Percentiles rank a stretch among this genome's conserved stretches.
Conservation (phyloP, 2,113 vertebrate genomes). For the Gobius niger region DNA sequence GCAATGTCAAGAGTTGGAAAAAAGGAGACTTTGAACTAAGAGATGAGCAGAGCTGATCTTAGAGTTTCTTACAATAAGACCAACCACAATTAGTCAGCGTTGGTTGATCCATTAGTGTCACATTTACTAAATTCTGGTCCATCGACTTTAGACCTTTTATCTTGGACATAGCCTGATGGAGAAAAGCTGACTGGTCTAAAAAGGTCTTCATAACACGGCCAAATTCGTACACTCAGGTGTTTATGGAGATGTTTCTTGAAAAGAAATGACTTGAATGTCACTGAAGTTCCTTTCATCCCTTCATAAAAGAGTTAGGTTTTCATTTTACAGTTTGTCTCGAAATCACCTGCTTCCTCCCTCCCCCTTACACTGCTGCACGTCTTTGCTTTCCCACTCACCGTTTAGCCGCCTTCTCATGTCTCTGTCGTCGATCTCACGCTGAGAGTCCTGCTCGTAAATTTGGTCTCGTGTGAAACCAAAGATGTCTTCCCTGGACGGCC, state of each 20-base stretch:
- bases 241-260: background rate
- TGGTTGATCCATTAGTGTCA: too few species aligned
- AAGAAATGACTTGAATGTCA: background rate
- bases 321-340: background rate
- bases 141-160: too few species aligned
- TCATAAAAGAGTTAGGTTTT: background rate
- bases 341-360: background rate
- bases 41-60: too few species aligned
- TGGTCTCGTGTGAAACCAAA: constrained; percentile 68
- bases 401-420: constrained; percentile 1
- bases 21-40: too few species aligned
- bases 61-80: too few species aligned
- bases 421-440: constrained; percentile 22
- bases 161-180: too few species aligned
- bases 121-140: too few species aligned
- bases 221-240: background rate
- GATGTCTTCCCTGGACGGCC: constrained; percentile 65
- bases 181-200: too few species aligned
- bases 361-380: background rate
- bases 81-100: too few species aligned
- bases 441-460: constrained; percentile 69
- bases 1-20: too few species aligned
- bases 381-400: background rate
- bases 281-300: background rate
- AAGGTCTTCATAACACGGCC: background rate